These are phyloP conservation scores for Axis porcinus DNA, from an alignment of 2,113 vertebrate genomes.

Conservation along the genomic window DNA sequence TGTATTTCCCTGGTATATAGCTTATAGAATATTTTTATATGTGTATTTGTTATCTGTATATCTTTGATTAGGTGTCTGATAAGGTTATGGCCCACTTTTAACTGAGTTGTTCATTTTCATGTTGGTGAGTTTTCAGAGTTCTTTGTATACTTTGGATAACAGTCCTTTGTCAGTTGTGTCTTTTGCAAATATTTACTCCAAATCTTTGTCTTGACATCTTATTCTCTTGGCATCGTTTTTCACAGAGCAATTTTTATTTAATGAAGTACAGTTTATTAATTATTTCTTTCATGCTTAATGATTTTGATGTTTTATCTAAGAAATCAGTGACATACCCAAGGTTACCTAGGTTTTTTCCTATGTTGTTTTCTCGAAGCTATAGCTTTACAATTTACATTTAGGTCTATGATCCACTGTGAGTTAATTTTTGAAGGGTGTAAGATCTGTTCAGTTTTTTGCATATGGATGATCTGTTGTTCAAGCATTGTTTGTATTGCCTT, in stretches of 20 bases:
- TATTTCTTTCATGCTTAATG: neutral
- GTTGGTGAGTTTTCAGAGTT: neutral
- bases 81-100: neutral
- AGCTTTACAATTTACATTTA: neutral
- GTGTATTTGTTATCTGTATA: neutral
- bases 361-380: neutral
- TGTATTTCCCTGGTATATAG: neutral
- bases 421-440: neutral
- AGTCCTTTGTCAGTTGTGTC: neutral
- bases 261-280: neutral
- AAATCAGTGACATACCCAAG: neutral
- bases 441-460: neutral
- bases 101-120: neutral
- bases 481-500: neutral
- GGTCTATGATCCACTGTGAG: neutral
- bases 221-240: neutral
- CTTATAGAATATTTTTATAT: neutral
- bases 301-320: neutral
- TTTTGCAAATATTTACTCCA: neutral
- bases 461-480: neutral
- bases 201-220: neutral
- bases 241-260: neutral
- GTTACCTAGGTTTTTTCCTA: neutral
- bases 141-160: neutral
- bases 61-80: neutral